Conservation (phyloP, 2,113 vertebrate genomes). For the Zapus hudsonius region DNA sequence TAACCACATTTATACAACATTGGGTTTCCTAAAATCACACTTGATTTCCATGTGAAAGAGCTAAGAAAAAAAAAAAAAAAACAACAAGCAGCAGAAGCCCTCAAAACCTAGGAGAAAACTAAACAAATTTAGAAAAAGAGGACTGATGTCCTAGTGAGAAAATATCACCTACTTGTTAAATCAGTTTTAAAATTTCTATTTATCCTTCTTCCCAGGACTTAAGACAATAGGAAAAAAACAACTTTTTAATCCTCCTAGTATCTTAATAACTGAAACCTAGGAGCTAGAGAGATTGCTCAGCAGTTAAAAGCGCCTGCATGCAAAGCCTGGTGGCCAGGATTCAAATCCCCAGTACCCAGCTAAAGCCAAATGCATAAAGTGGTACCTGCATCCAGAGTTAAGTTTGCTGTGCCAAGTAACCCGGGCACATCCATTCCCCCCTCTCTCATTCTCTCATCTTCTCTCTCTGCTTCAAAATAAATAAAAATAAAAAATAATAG, state of each 20-base stretch:
- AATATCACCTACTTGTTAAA: slow-evolving; percentile 36
- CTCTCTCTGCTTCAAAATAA: too few relatives aligned
- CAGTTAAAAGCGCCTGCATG: too few relatives aligned
- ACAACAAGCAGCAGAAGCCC: slow-evolving; percentile 12
- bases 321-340: too few relatives aligned
- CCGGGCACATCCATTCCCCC: too few relatives aligned
- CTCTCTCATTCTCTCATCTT: too few relatives aligned
- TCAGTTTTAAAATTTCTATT: slow-evolving; percentile 40
- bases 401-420: too few relatives aligned
- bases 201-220: not conserved
- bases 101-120: slow-evolving; percentile 51
- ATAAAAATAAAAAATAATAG: too few relatives aligned
- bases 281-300: too few relatives aligned
- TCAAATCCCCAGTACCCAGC: too few relatives aligned
- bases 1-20: slow-evolving; percentile 39
- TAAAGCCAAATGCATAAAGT: too few relatives aligned
- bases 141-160: not conserved
- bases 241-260: slow-evolving; percentile 15
- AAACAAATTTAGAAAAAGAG: slow-evolving; percentile 38
- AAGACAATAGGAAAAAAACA: not conserved
- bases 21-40: slow-evolving; percentile 42
- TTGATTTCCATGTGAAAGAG: slow-evolving; percentile 52
- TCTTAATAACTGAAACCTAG: not conserved
- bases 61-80: slow-evolving; percentile 58
- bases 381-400: too few relatives aligned